Conservation (phyloP, 2,888 invertebrate species). For the Microchrysa polita region DNA sequence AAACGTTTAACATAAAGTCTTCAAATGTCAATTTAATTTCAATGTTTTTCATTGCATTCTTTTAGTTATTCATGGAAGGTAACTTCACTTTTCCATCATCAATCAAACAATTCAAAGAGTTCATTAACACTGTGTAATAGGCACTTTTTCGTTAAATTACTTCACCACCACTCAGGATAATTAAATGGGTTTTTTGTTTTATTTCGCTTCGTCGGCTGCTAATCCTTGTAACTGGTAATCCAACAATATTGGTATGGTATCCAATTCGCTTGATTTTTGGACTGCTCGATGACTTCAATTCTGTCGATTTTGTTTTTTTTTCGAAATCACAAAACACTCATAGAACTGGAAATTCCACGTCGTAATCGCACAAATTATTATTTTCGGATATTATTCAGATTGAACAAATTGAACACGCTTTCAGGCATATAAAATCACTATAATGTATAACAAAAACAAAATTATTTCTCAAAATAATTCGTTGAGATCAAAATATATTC, state of each 20-base stretch:
- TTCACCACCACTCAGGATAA: conserved; percentile 44
- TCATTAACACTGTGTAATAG: conserved; percentile 49
- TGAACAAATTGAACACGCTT: background rate
- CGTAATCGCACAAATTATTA: conserved; percentile 6
- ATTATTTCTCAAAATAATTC: background rate
- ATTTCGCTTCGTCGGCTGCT: conserved; percentile 26
- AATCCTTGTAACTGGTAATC: conserved; percentile 49
- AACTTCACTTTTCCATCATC: background rate
- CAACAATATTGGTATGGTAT: conserved; percentile 34
- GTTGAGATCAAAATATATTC: background rate
- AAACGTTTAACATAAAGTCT: background rate
- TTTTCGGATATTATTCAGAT: background rate
- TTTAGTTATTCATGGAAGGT: background rate
- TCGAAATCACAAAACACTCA: conserved; percentile 5
- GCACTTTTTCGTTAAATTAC: conserved; percentile 48
- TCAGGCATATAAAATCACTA: too few relatives aligned
- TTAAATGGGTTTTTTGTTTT: conserved; percentile 24
- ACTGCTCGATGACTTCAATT: background rate
- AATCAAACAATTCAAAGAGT: conserved; percentile 19
- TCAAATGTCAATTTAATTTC: background rate
- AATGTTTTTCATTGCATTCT: conserved; percentile 4
- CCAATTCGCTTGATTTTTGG: background rate
- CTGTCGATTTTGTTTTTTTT: background rate
- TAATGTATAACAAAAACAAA: background rate
- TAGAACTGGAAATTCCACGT: background rate